A percentile compares a stretch with the other conserved stretches of the same genome.
phyloP scores from a whole-genome alignment of 2,888 invertebrate genomes.

The Machimus rusticus region DNA sequence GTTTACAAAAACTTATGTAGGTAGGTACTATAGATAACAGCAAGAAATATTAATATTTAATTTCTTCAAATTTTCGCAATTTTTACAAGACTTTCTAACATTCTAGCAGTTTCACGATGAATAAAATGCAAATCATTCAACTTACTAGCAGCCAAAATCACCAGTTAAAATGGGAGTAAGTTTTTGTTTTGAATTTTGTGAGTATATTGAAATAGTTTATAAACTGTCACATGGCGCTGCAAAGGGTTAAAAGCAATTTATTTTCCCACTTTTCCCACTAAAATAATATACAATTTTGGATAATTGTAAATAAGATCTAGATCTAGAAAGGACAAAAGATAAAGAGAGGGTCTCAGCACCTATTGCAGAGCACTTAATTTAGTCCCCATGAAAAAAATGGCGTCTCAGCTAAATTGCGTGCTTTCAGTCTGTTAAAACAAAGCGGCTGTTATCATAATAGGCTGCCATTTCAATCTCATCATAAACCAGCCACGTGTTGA shows the following conservation, averaged over 20 bases:
- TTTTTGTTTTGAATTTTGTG: too few relatives aligned
- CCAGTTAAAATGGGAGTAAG: too few relatives aligned
- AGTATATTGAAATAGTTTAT: too few relatives aligned
- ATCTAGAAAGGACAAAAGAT: not conserved
- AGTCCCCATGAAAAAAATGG: constrained; percentile 19
- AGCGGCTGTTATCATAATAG: constrained; percentile 39
- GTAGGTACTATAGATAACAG: too few relatives aligned
- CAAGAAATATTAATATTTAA: too few relatives aligned
- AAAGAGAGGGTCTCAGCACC: not conserved
- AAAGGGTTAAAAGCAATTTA: not conserved
- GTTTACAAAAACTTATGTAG: too few relatives aligned
- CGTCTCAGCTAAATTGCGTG: constrained; percentile 33
- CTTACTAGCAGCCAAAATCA: too few relatives aligned
- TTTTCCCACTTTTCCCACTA: not conserved
- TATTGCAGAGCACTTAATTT: not conserved
- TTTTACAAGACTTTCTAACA: too few relatives aligned
- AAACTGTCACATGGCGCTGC: too few relatives aligned
- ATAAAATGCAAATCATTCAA: too few relatives aligned
- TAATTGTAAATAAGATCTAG: not conserved
- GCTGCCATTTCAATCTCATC: constrained; percentile 42
- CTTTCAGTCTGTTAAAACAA: constrained; percentile 36
- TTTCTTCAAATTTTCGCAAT: too few relatives aligned
- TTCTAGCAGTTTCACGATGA: too few relatives aligned
- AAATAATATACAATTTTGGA: not conserved
- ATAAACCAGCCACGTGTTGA: constrained; percentile 43